A percentile compares a stretch with the other conserved stretches of the same genome.
Evolutionary conservation across 2,113 vertebrate species (phyloP).

Genomic region (Hemibagrus wyckioides): DNA sequence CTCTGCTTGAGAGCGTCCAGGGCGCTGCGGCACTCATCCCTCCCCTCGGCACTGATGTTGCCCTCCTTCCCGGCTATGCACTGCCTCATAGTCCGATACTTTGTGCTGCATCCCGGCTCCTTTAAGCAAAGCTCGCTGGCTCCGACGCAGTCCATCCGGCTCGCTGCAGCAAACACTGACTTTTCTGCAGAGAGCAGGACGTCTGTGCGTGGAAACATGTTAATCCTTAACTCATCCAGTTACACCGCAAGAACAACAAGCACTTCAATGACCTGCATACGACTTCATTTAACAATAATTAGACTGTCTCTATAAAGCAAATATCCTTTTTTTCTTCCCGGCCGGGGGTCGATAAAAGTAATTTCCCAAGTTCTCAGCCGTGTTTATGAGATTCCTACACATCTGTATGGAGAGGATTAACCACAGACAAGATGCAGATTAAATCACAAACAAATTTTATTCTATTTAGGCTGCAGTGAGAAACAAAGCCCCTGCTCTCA

Average conservation of each 20-base stretch:
- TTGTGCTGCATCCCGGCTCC: slow-evolving; percentile 94
- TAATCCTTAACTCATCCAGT: not conserved
- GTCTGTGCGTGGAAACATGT: slow-evolving; percentile 68
- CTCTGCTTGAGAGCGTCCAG: slow-evolving; percentile 95
- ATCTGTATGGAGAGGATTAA: not conserved
- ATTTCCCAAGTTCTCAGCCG: slow-evolving; percentile 4
- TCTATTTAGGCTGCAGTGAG: not conserved
- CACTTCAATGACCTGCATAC: not conserved
- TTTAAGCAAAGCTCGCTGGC: slow-evolving; percentile 94
- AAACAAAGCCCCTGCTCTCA: not conserved
- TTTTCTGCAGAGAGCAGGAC: slow-evolving; percentile 78
- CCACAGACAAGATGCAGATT: not conserved
- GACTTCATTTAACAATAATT: not conserved
- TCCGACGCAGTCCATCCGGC: slow-evolving; percentile 89
- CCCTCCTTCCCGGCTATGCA: slow-evolving; percentile 90
- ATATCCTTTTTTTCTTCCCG: not conserved
- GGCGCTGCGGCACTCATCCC: slow-evolving; percentile 92
- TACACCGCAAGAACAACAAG: not conserved
- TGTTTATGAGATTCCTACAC: not conserved
- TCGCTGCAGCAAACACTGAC: slow-evolving; percentile 65
- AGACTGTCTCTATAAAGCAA: not conserved
- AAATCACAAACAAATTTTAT: not conserved
- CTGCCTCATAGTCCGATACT: slow-evolving; percentile 97
- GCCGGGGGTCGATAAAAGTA: not conserved
- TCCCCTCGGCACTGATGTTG: slow-evolving; percentile 94